Conservation (phyloP, 2,113 vertebrate genomes). For the Ictalurus furcatus region DNA sequence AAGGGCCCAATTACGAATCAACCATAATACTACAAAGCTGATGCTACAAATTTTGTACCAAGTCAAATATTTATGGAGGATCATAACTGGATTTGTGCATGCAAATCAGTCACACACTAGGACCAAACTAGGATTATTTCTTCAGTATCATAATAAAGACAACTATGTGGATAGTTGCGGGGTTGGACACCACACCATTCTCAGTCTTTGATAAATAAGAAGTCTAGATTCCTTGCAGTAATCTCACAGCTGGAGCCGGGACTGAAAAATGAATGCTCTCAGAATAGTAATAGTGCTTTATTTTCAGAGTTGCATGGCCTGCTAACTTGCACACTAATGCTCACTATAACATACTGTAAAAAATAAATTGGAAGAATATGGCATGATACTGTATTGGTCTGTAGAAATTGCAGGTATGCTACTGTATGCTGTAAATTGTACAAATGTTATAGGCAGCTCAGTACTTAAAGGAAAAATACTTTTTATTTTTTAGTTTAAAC, state of each 20-base stretch:
- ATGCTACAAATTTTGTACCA: background rate
- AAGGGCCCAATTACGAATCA: background rate
- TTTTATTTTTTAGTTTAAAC: background rate
- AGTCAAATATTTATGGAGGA: constrained; percentile 10
- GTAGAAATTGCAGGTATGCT: background rate
- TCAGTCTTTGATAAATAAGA: constrained; percentile 20
- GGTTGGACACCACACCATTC: constrained; percentile 9
- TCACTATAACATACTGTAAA: background rate
- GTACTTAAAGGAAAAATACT: background rate
- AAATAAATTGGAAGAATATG: background rate
- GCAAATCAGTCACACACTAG: background rate
- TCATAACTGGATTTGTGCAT: background rate
- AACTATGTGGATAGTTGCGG: constrained; percentile 11
- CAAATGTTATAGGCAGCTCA: too few relatives aligned
- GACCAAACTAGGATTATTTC: background rate
- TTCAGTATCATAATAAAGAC: constrained; percentile 14
- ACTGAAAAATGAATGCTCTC: background rate
- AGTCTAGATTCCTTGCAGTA: background rate
- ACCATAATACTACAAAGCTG: constrained; percentile 1
- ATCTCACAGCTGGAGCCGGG: background rate
- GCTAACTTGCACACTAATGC: background rate
- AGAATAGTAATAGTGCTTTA: background rate
- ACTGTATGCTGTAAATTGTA: background rate
- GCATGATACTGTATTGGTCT: background rate
- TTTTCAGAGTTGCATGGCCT: background rate